Percentiles rank a stretch among this genome's conserved stretches.
phyloP scores from a whole-genome alignment of 2,113 vertebrate genomes.

The Sander lucioperca region DNA sequence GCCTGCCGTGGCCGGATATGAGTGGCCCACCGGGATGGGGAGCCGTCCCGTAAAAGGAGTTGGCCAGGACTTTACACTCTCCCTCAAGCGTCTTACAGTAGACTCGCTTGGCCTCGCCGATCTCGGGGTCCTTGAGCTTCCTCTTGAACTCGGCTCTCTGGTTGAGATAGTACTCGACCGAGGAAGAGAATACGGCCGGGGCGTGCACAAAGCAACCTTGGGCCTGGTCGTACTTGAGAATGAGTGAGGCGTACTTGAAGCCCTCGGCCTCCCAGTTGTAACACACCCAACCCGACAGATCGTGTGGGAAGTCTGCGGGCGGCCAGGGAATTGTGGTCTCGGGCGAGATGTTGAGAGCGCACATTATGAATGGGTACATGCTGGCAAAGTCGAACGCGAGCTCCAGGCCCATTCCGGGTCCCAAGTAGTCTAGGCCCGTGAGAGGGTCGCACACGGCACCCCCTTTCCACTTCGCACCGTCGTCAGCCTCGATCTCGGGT shows the following conservation, averaged over 20 bases:
- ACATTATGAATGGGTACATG: no score
- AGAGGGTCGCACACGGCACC: no score
- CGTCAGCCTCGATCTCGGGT: no score
- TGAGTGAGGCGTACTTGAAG: not conserved
- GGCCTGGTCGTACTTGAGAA: not conserved
- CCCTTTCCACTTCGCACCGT: no score
- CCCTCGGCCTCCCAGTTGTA: slow-evolving; percentile 34
- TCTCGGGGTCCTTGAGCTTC: not conserved
- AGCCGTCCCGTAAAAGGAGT: slow-evolving; percentile 24
- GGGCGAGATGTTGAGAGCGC: no score
- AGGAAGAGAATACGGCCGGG: not conserved
- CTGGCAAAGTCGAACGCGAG: no score
- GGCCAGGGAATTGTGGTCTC: no score
- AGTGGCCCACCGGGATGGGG: not conserved
- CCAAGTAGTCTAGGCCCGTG: no score
- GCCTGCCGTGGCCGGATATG: not conserved
- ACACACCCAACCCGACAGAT: no score
- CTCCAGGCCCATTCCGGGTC: no score
- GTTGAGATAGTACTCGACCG: not conserved
- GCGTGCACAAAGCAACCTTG: accelerated
- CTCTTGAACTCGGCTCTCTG: not conserved
- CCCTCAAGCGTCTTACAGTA: slow-evolving; percentile 33
- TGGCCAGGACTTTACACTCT: slow-evolving; percentile 22
- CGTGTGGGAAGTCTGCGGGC: no score
- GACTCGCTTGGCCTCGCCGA: accelerated